Evolutionary conservation across 1,140 invertebrate genomes (phyloP).

Genomic region (Acromyrmex charruanus): DNA sequence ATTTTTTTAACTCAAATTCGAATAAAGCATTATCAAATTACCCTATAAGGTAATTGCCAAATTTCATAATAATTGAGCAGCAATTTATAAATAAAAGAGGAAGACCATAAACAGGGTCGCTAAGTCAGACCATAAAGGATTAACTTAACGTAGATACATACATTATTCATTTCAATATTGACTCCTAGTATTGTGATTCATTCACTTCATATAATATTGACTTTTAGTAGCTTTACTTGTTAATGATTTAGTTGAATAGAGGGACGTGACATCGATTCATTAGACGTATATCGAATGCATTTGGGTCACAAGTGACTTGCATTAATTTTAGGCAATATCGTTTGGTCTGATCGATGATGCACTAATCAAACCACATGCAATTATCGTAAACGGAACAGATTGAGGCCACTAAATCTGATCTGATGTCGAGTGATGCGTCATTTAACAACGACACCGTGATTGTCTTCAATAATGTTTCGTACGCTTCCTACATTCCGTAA

Average conservation of each 20-base stretch:
- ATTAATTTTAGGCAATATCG: slow-evolving; percentile 68
- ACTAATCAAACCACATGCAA: slow-evolving; percentile 72
- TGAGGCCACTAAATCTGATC: slow-evolving; percentile 75
- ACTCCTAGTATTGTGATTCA: neutral
- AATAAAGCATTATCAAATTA: too few species aligned
- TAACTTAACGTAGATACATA: neutral
- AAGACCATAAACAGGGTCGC: too few species aligned
- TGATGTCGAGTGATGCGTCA: slow-evolving; percentile 70
- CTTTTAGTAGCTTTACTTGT: neutral
- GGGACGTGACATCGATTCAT: neutral
- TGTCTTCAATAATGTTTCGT: slow-evolving; percentile 58
- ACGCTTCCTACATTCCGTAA: slow-evolving; percentile 12
- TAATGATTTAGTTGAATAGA: neutral
- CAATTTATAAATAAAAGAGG: too few species aligned
- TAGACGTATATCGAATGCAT: neutral
- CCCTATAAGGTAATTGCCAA: too few species aligned
- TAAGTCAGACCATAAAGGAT: too few species aligned
- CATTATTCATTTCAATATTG: neutral
- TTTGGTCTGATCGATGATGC: slow-evolving; percentile 63
- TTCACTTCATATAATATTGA: neutral
- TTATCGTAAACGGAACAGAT: slow-evolving; percentile 75
- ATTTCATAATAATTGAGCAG: too few species aligned
- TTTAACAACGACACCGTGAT: slow-evolving; percentile 65
- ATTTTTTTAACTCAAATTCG: too few species aligned
- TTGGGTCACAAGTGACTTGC: slow-evolving; percentile 54